phyloP scores from a whole-genome alignment of 2,888 invertebrate species.

The Acanthosepion lycidas region DNA sequence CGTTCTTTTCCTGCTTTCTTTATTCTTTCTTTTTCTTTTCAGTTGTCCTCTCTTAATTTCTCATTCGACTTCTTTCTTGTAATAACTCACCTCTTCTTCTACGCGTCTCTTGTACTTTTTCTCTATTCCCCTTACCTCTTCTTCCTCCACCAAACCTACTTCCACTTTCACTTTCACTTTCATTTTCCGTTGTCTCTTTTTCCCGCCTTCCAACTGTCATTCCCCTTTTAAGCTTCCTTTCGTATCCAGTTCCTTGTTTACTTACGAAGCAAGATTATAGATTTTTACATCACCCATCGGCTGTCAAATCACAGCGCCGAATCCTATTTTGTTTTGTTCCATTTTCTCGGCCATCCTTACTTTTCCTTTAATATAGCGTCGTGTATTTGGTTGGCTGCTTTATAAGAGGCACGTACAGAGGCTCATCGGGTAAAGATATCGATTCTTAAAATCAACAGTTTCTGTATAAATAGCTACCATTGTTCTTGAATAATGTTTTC shows the following conservation, averaged over 20 bases:
- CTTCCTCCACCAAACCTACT: too few species aligned
- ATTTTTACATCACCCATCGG: neutral
- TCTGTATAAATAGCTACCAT: neutral
- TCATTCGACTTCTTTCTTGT: too few species aligned
- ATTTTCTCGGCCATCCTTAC: neutral
- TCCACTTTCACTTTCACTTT: too few species aligned
- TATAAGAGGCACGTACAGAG: neutral
- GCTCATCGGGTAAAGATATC: neutral
- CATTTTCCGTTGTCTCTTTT: too few species aligned
- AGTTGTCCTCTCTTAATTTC: too few species aligned
- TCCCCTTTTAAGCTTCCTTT: neutral
- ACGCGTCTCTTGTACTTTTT: too few species aligned
- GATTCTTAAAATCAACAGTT: neutral
- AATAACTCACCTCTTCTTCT: too few species aligned
- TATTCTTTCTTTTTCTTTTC: too few species aligned
- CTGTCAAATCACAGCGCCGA: neutral
- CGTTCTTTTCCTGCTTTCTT: too few species aligned
- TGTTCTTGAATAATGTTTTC: too few species aligned
- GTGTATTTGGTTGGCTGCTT: neutral
- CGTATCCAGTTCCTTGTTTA: neutral
- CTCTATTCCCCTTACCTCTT: too few species aligned
- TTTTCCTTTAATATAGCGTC: neutral
- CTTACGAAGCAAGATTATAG: neutral
- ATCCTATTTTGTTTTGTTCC: neutral
- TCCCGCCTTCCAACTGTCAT: neutral